Evolutionary conservation across 2,888 invertebrate species (phyloP).

Genomic region (Phlogophora meticulosa): DNA sequence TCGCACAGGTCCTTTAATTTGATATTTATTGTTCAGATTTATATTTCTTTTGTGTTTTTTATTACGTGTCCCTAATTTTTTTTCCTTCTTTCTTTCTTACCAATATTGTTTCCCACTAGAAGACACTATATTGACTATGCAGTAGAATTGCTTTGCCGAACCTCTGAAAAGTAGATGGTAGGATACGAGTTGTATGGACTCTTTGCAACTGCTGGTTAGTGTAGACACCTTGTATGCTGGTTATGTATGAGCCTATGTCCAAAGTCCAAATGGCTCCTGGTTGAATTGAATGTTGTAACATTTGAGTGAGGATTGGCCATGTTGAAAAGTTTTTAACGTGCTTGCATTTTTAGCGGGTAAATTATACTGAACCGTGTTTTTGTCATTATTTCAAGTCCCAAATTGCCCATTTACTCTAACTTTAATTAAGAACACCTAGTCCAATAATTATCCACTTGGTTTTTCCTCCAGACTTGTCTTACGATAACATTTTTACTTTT

Average conservation of each 20-base stretch:
- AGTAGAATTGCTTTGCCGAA: no score
- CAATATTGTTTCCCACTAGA: no score
- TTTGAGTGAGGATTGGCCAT: background rate
- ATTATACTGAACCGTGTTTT: slow-evolving; percentile 13
- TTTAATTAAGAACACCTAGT: background rate
- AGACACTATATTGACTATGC: no score
- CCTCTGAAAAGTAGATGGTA: no score
- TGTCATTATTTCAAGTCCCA: slow-evolving; percentile 1
- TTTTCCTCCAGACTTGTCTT: background rate
- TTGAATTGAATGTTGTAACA: slow-evolving; percentile 18
- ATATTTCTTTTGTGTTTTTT: no score
- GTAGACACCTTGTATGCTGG: no score
- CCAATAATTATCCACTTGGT: background rate
- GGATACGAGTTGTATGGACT: no score
- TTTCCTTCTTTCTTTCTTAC: no score
- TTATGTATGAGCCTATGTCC: background rate
- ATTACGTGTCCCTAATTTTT: no score
- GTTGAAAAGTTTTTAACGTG: slow-evolving; percentile 17
- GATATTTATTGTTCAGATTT: no score
- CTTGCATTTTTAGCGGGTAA: slow-evolving; percentile 5
- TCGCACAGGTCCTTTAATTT: no score
- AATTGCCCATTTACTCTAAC: slow-evolving; percentile 25
- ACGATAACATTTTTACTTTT: background rate
- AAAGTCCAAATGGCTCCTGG: background rate
- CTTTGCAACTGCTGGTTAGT: no score